Base-by-base conservation (phyloP, 2,797 vertebrate genomes). In the Scomberomorus guttatus region DNA sequence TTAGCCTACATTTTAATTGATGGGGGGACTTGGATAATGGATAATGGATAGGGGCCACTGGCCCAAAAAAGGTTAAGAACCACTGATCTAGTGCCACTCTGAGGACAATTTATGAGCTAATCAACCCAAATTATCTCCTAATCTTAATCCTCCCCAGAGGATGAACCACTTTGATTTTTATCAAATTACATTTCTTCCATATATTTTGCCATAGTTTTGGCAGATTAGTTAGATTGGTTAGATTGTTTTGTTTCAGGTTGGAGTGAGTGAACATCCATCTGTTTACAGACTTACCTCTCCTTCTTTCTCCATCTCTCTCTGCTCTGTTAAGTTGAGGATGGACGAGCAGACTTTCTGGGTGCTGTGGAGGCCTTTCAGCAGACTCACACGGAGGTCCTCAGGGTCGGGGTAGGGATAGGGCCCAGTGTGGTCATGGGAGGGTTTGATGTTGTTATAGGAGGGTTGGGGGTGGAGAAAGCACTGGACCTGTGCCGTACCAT, bases 321-420 rank as follows among this genome's bases (percentile, higher is more conserved):
- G 39, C 27, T 64, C 51, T 0, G 46, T 25, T 32, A 76, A 4
- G 80, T 37, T 79, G 0, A 85, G 46, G 15, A 1, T 34, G 42
- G 54, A 62, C 0, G 68, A 87, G 77, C 91, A 92, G 46, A 91
- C 4, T 4, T 73, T 8, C 62, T 80, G 46, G 13, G 11, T 17
- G 50, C 78, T 52, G 0, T 84, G 48, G 37, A 90, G 86, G 8
- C 90, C 87, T 72, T 62, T 87, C 64, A 89, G 76, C 77, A 92
- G 72, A 12, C 48, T 46, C 55, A 92, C 83, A 0, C 65, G 64
- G 14, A 89, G 12, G 14, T 81, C 74, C 63, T 86, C 69, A 0
- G 72, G 77, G 2, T 46, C 27, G 0, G 42, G 69, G 42, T 65
- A 57, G 1, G 80, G 70, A 29, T 82, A 81, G 0, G 3, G 0